These are phyloP conservation scores for Carollia perspicillata DNA, from an alignment of 2,113 vertebrate genomes.

Conservation along the genomic window DNA sequence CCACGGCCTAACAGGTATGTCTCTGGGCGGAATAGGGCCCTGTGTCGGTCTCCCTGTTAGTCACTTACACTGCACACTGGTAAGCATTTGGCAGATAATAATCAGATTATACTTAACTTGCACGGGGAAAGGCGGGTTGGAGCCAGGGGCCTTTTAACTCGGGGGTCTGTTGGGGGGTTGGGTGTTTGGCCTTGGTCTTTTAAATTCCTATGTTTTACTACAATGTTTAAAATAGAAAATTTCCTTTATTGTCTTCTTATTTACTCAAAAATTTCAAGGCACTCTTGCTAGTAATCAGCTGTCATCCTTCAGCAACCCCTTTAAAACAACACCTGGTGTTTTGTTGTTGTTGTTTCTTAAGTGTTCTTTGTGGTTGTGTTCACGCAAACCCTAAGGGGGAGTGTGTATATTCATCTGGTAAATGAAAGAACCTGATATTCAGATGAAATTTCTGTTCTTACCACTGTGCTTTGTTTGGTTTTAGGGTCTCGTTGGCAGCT, in stretches of 20 bases:
- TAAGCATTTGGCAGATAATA: not conserved
- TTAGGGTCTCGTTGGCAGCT: conserved; percentile 74
- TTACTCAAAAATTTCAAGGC: not conserved
- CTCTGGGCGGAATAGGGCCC: not conserved
- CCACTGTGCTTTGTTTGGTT: conserved; percentile 62
- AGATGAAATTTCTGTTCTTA: conserved; percentile 18
- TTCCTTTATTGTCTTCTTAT: not conserved
- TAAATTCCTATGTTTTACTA: not conserved
- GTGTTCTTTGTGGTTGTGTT: not conserved
- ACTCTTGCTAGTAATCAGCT: not conserved
- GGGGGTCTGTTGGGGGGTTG: not conserved
- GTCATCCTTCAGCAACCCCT: not conserved
- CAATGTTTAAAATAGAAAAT: not conserved
- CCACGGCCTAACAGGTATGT: conserved; percentile 90
- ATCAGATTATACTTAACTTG: not conserved
- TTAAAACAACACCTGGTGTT: not conserved
- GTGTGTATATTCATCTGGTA: not conserved
- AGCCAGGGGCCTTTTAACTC: not conserved
- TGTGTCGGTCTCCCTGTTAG: not conserved
- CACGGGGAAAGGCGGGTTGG: not conserved
- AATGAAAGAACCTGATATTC: not conserved
- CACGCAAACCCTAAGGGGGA: not conserved
- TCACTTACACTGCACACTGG: not conserved
- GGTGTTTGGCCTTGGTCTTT: not conserved
- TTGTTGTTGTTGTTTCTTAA: not conserved